These are phyloP conservation scores for Lordiphosa mommai DNA, from an alignment of 1,140 invertebrate species.

Conservation along the genomic window DNA sequence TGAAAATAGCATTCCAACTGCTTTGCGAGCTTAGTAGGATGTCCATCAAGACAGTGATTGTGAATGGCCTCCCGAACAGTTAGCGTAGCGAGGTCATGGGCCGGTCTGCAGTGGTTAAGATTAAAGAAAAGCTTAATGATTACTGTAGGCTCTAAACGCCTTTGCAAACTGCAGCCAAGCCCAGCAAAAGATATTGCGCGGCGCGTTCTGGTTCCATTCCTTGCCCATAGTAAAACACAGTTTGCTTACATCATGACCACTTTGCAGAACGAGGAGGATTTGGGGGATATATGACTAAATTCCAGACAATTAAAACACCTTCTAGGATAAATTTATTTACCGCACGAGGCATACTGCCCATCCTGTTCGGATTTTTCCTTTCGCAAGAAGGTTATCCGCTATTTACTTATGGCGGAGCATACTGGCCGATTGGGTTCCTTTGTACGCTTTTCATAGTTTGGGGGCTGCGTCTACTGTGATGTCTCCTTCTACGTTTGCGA, in stretches of 20 bases:
- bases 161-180: neutral
- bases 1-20: no score
- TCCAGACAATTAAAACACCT: neutral
- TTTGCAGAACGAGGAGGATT: no score
- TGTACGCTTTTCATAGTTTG: neutral
- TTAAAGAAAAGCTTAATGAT: no score
- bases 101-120: no score
- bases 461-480: neutral
- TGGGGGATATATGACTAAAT: neutral
- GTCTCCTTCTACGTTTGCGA: neutral
- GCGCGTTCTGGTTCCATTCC: neutral
- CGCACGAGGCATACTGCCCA: no score
- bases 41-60: no score
- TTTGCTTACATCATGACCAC: neutral
- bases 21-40: no score
- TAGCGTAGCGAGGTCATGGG: no score
- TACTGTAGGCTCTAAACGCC: neutral
- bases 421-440: neutral
- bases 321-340: neutral
- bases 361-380: no score
- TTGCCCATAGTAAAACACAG: neutral
- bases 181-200: neutral
- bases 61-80: no score
- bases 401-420: neutral
- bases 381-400: neutral